Evolutionary conservation across 2,797 vertebrate species (phyloP).

Genomic region (Sebastes trivittatus): DNA sequence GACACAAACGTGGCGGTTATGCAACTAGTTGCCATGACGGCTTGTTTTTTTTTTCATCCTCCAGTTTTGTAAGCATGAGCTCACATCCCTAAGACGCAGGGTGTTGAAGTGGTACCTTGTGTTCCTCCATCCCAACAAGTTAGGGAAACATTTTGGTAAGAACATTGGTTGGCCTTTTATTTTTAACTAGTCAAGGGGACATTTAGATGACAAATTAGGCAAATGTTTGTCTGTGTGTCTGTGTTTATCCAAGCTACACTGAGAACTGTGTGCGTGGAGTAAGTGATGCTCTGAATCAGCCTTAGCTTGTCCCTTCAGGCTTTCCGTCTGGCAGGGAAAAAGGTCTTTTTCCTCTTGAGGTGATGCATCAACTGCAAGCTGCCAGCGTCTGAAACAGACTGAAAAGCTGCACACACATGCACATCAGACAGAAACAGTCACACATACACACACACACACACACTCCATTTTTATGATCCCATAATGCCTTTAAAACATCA

Average conservation of each 20-base stretch:
- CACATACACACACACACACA: neutral
- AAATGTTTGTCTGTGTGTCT: slow-evolving; percentile 34
- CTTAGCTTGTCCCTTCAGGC: slow-evolving; percentile 39
- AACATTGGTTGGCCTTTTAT: slow-evolving; percentile 40
- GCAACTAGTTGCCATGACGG: slow-evolving; percentile 41
- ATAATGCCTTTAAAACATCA: slow-evolving; percentile 28
- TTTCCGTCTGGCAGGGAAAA: slow-evolving; percentile 47
- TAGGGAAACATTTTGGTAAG: slow-evolving; percentile 26
- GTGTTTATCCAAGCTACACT: slow-evolving; percentile 28
- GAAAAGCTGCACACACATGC: slow-evolving; percentile 9
- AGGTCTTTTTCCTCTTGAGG: slow-evolving; percentile 47
- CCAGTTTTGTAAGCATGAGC: slow-evolving; percentile 43
- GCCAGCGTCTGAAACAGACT: slow-evolving; percentile 20
- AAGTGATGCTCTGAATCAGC: slow-evolving; percentile 50
- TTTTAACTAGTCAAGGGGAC: slow-evolving; percentile 2
- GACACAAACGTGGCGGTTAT: slow-evolving; percentile 40
- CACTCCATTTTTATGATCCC: slow-evolving; percentile 33
- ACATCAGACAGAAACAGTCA: neutral
- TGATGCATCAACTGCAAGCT: slow-evolving; percentile 58
- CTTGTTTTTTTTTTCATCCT: slow-evolving; percentile 34
- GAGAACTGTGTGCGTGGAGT: slow-evolving; percentile 10
- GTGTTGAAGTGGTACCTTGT: slow-evolving; percentile 52
- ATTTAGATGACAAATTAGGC: slow-evolving; percentile 50
- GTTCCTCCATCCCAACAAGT: slow-evolving; percentile 28
- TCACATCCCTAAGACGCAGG: slow-evolving; percentile 39